Base-by-base conservation (phyloP, 2,797 vertebrate species). In the Gymnoscopelus microlampas region DNA sequence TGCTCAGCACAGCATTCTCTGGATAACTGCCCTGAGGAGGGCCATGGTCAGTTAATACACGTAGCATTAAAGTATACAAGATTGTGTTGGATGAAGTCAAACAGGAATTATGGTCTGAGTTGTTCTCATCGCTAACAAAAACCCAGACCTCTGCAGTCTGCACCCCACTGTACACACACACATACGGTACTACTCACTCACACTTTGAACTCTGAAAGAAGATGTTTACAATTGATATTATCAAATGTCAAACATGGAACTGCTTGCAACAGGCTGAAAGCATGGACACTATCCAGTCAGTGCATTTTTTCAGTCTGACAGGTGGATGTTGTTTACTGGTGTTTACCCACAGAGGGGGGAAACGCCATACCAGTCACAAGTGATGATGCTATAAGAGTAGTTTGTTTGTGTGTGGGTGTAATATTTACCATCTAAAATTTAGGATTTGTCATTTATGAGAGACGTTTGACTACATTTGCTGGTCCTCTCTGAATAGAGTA, bases 141-240 rank as follows among this genome's bases (percentile, higher is more conserved):
- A 39, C 39, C 9, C 39, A 44, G 39, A 10, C 9, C 39, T 44
- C 39, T 44, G 39, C 39, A 44, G 39, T 35, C 32, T 35, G 5
- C 5, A 35, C 32, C 39, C 39, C 39, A 44, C 39, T 9, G 39
- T 44, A 44, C 39, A 44, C 39, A 35, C 32, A 35, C 32, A 35
- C 39, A 44, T 44, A 44, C 0, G 8, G 39, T 44, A 44, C 39
- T 44, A 44, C 39, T 44, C 39, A 44, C 39, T 44, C 39, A 44
- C 39, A 44, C 39, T 44, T 44, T 44, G 9, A 44, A 44, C 39
- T 44, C 39, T 44, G 39, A 44, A 44, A 15, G 44, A 32, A 44
- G 32, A 68, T 76, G 54, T 77, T 75, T 73, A 53, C 32, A 54
- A 75, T 68, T 47, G 9, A 56, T 63, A 67, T 60, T 48, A 39